Conservation (phyloP, 2,888 invertebrate genomes). For the Anoplius nigerrimus region DNA sequence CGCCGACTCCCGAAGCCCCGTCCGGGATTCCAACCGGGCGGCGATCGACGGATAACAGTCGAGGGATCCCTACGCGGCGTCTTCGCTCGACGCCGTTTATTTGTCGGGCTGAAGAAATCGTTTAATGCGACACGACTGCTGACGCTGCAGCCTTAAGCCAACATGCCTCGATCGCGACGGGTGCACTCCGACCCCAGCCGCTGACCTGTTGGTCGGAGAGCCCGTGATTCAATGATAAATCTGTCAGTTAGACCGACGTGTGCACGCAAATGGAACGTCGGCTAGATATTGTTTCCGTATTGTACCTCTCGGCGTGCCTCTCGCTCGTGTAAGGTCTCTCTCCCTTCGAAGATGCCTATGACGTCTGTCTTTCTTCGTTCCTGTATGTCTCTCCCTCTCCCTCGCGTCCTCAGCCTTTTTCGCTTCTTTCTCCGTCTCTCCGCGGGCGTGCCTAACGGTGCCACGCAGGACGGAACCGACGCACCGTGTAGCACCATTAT, state of each 20-base stretch:
- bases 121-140: neutral
- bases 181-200: neutral
- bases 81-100: no score
- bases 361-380: neutral
- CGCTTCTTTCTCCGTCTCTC: slow-evolving; percentile 16
- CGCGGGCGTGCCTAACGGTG: slow-evolving; percentile 42
- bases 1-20: no score
- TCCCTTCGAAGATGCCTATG: no score
- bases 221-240: slow-evolving; percentile 16
- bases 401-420: neutral
- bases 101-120: neutral
- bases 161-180: no score
- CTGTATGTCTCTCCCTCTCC: neutral
- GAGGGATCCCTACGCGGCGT: neutral
- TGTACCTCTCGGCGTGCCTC: slow-evolving; percentile 6
- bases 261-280: neutral
- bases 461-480: slow-evolving; percentile 29
- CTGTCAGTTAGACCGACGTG: slow-evolving; percentile 5
- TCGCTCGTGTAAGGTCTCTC: neutral
- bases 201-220: slow-evolving; percentile 6
- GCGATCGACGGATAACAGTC: no score
- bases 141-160: no score
- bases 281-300: slow-evolving; percentile 16
- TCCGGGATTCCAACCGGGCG: no score
- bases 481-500: slow-evolving; percentile 47